These are phyloP conservation scores for Arenaria interpres DNA, from an alignment of 2,113 vertebrate genomes.

Conservation along the genomic window DNA sequence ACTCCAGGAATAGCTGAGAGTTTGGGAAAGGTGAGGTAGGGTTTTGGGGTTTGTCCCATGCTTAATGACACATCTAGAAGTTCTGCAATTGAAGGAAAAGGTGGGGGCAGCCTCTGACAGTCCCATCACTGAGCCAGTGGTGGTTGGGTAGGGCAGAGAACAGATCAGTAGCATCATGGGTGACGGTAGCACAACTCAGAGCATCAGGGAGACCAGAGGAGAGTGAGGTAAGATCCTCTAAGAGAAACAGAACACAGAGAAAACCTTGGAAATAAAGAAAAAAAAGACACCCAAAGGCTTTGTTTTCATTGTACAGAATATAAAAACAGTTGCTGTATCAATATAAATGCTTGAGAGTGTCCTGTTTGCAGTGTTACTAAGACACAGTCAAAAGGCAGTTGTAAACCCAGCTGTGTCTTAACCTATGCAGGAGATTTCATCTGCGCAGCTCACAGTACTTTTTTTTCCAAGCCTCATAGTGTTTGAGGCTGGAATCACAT, in stretches of 20 bases:
- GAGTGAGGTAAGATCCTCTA: background rate
- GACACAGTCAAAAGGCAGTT: background rate
- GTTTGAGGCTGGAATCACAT: background rate
- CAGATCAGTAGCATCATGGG: background rate
- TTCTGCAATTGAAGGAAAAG: background rate
- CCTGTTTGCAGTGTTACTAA: background rate
- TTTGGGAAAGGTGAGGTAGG: background rate
- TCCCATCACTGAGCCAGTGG: accelerated
- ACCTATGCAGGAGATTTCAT: background rate
- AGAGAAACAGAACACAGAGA: background rate
- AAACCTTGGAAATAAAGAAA: background rate
- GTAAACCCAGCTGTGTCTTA: background rate
- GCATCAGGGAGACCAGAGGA: background rate
- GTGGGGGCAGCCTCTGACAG: background rate
- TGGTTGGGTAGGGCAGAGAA: background rate
- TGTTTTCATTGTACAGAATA: background rate
- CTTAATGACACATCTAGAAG: background rate
- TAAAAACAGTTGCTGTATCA: background rate
- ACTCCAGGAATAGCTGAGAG: background rate
- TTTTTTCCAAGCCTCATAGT: background rate
- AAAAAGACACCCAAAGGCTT: background rate
- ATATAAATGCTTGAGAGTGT: background rate
- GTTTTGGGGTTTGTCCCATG: background rate
- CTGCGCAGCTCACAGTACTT: background rate
- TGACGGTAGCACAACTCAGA: background rate